Conservation (phyloP, 2,797 vertebrate genomes). For the Hoplostethus atlanticus region DNA sequence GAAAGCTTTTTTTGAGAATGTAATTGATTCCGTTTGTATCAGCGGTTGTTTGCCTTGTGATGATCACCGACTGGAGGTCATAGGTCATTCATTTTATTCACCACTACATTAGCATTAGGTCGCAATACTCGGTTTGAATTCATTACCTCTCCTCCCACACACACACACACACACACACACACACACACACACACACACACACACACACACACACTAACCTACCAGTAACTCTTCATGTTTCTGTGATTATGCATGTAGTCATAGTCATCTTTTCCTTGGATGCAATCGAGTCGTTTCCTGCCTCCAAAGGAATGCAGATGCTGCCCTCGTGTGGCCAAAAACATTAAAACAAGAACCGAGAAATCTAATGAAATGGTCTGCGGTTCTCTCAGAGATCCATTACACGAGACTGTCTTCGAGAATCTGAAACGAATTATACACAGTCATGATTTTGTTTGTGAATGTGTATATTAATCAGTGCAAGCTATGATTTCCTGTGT, state of each 20-base stretch:
- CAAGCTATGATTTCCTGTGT: too few relatives aligned
- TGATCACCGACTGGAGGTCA: too few relatives aligned
- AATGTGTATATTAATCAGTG: too few relatives aligned
- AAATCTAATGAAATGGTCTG: not conserved
- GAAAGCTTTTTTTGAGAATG: too few relatives aligned
- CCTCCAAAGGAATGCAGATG: slow-evolving; percentile 27
- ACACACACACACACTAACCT: too few relatives aligned
- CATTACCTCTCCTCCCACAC: not conserved
- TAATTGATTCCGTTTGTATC: too few relatives aligned
- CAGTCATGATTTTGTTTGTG: not conserved
- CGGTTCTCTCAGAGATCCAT: not conserved
- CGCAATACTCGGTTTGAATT: too few relatives aligned
- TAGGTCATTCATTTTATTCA: too few relatives aligned
- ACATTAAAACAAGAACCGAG: not conserved
- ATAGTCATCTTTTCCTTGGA: slow-evolving; percentile 3
- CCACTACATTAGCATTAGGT: too few relatives aligned
- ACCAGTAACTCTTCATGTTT: slow-evolving; percentile 4
- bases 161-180: not conserved
- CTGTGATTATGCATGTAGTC: not conserved
- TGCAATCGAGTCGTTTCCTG: slow-evolving; percentile 9
- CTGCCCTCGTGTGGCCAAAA: slow-evolving; percentile 68
- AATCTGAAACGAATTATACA: not conserved
- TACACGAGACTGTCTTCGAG: not conserved
- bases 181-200: too few relatives aligned
- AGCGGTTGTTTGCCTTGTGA: too few relatives aligned